phyloP scores from a whole-genome alignment of 2,888 invertebrate species.

The Lamellibrachia columna region DNA sequence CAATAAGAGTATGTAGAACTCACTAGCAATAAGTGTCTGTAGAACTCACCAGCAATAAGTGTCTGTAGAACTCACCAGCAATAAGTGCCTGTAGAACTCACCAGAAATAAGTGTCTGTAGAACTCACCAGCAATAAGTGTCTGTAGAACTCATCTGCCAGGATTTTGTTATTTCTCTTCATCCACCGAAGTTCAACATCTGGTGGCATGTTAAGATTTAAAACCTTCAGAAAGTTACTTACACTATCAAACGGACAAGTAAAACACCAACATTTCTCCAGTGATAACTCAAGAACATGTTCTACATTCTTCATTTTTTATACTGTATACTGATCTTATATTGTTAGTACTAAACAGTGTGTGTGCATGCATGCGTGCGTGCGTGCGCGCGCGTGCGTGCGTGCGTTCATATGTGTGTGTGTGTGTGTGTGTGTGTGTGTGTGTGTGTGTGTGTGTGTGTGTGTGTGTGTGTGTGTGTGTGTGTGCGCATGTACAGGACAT shows the following conservation, averaged over 20 bases:
- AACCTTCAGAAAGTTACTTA: neutral
- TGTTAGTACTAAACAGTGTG: too few relatives aligned
- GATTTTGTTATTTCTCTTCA: constrained; percentile 37
- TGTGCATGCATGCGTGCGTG: too few relatives aligned
- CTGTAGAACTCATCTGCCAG: constrained; percentile 45
- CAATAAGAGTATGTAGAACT: too few relatives aligned
- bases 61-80: constrained; percentile 41
- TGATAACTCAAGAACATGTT: neutral
- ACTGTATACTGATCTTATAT: neutral
- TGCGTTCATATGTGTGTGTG: too few relatives aligned
- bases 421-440: too few relatives aligned
- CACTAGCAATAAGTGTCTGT: too few relatives aligned
- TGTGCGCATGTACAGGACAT: too few relatives aligned
- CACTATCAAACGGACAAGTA: neutral
- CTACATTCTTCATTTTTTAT: neutral
- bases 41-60: neutral
- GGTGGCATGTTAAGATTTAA: neutral
- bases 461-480: too few relatives aligned
- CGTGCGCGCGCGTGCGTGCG: too few relatives aligned
- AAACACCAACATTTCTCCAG: neutral
- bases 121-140: constrained; percentile 45
- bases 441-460: too few relatives aligned
- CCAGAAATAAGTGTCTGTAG: constrained; percentile 36
- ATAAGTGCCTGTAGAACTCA: constrained; percentile 42
- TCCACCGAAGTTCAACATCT: constrained; percentile 32